These are phyloP conservation scores for Thunnus albacares DNA, from an alignment of 2,797 vertebrate species.

Conservation along the genomic window DNA sequence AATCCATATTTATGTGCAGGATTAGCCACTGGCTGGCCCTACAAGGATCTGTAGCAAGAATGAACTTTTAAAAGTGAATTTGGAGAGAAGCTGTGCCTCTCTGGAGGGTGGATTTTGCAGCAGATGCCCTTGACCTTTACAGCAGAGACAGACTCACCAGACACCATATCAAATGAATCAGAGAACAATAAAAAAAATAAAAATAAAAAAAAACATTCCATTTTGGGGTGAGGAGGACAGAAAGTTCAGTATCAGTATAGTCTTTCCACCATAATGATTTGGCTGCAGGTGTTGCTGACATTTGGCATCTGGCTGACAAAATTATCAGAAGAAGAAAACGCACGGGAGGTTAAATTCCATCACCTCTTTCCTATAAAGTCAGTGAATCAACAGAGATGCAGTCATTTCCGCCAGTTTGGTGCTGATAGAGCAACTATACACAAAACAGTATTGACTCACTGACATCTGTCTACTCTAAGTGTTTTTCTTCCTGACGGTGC, in stretches of 20 bases:
- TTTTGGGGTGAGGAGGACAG: conserved; percentile 26
- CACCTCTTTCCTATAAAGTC: not conserved
- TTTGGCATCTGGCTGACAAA: not conserved
- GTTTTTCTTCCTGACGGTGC: conserved; percentile 8
- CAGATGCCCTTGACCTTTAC: conserved; percentile 49
- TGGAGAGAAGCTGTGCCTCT: conserved; percentile 6
- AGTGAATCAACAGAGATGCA: not conserved
- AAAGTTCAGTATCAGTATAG: conserved; percentile 27
- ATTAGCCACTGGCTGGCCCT: conserved; percentile 15
- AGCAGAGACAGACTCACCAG: conserved; percentile 45
- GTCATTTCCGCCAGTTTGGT: not conserved
- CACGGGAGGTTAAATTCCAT: not conserved
- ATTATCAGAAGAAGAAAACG: conserved; percentile 7
- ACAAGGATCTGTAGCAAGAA: conserved; percentile 18
- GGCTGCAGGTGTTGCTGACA: conserved; percentile 24
- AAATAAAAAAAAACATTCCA: conserved; percentile 9
- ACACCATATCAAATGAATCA: conserved; percentile 45
- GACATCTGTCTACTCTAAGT: not conserved
- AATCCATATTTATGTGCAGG: conserved; percentile 3
- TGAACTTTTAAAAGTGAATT: conserved; percentile 7
- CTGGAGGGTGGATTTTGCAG: conserved; percentile 31
- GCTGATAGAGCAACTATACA: too few species aligned
- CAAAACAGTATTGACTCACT: conserved; percentile 14
- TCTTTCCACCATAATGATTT: conserved; percentile 20
- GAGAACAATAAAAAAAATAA: conserved; percentile 7